Conservation (phyloP, 2,797 vertebrate genomes). For the Heliangelus exortis region DNA sequence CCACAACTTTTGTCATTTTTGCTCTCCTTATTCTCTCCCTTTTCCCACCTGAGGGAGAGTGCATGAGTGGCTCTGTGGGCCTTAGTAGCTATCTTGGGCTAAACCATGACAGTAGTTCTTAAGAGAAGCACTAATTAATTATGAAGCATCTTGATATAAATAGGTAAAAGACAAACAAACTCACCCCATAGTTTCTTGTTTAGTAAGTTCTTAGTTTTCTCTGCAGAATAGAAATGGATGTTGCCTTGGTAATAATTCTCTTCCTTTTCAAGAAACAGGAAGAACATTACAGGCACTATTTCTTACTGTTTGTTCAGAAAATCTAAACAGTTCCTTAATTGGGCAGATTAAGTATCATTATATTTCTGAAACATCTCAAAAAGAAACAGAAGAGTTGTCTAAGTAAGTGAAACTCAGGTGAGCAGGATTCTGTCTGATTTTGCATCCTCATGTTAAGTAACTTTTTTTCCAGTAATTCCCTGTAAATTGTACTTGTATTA, state of each 20-base stretch:
- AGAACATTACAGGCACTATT: not conserved
- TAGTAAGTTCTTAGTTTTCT: not conserved
- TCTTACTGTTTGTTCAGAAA: constrained; percentile 11
- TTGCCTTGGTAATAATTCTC: not conserved
- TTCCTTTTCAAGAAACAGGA: not conserved
- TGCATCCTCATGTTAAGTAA: not conserved
- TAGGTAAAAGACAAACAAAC: not conserved
- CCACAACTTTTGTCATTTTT: too few species aligned
- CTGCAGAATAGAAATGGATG: not conserved
- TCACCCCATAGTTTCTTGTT: not conserved
- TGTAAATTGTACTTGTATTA: not conserved
- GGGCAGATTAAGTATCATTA: not conserved
- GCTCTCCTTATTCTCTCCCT: too few species aligned
- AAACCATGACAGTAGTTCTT: not conserved
- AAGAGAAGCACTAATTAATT: not conserved
- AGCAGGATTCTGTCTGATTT: not conserved
- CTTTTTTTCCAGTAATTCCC: not conserved
- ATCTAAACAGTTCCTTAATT: not conserved
- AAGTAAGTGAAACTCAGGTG: not conserved
- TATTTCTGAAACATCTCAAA: not conserved
- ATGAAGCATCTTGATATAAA: not conserved
- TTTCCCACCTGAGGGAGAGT: too few species aligned
- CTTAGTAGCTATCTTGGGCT: too few species aligned
- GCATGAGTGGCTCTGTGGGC: too few species aligned
- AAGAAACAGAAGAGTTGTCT: not conserved